A percentile compares a stretch with the other conserved stretches of the same genome.
Evolutionary conservation across 2,888 invertebrate genomes (phyloP).

Genomic region (Drosophila yooni): DNA sequence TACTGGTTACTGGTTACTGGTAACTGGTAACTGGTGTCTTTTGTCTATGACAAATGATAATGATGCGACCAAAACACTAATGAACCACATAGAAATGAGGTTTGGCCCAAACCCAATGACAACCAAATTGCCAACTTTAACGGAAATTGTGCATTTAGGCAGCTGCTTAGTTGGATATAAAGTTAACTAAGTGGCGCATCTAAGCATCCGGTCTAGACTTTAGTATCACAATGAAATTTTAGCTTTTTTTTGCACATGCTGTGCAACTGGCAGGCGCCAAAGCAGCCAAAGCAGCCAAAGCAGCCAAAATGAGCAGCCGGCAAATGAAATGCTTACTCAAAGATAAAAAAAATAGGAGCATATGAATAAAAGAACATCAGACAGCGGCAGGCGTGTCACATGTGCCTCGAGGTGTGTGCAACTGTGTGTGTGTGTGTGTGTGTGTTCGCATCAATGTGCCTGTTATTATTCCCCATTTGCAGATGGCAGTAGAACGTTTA

Average conservation of each 20-base stretch:
- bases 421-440: constrained; percentile 6
- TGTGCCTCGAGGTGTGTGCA: constrained; percentile 23
- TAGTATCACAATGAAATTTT: constrained; percentile 55
- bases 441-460: constrained; percentile 27
- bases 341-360: constrained; percentile 43
- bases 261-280: constrained; percentile 35
- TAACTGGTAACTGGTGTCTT: constrained; percentile 16
- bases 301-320: constrained; percentile 30
- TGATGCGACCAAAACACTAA: constrained; percentile 41
- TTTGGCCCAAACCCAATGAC: constrained; percentile 25
- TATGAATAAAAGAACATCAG: constrained; percentile 40
- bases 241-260: constrained; percentile 25
- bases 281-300: constrained; percentile 8
- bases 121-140: constrained; percentile 35
- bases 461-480: constrained; percentile 62
- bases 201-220: constrained; percentile 75
- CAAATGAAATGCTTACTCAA: constrained; percentile 52
- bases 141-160: constrained; percentile 8
- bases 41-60: constrained; percentile 60
- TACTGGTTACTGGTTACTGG: background rate
- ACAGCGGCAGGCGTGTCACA: constrained; percentile 46
- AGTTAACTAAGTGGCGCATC: constrained; percentile 57
- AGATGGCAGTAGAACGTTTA: constrained; percentile 70
- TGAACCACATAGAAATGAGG: constrained; percentile 32
- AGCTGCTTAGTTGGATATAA: constrained; percentile 26